Percentiles rank a stretch among this genome's conserved stretches.
Conservation (phyloP, 2,797 vertebrate species). For the Poecilia velifera region DNA sequence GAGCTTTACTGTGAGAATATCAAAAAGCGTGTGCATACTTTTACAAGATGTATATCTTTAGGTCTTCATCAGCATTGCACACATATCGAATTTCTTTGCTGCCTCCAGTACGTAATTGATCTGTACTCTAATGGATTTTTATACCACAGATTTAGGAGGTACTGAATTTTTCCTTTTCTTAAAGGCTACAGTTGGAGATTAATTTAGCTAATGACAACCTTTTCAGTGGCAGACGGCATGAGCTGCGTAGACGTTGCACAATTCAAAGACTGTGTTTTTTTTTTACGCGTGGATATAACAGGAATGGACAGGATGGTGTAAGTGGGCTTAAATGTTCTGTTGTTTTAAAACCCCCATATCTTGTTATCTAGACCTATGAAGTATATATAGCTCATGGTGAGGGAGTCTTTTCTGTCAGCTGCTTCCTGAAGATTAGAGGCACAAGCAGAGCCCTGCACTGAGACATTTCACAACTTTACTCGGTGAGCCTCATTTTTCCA, state of each 20-base stretch:
- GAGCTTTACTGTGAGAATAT: background rate
- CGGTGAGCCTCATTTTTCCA: slow-evolving; percentile 55
- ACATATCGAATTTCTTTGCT: slow-evolving; percentile 50
- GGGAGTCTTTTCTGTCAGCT: slow-evolving; percentile 56
- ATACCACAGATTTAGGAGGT: slow-evolving; percentile 13
- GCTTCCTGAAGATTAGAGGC: slow-evolving; percentile 68
- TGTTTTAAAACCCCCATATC: slow-evolving; percentile 44
- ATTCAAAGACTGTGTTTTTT: slow-evolving; percentile 29
- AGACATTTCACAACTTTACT: slow-evolving; percentile 58
- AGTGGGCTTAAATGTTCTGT: slow-evolving; percentile 19
- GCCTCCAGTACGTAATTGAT: slow-evolving; percentile 22
- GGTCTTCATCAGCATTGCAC: slow-evolving; percentile 27
- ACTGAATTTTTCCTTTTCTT: slow-evolving; percentile 36
- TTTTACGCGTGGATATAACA: slow-evolving; percentile 22
- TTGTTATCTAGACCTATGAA: slow-evolving; percentile 33
- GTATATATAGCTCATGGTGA: slow-evolving; percentile 30
- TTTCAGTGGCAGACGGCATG: slow-evolving; percentile 42
- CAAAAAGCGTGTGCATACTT: background rate
- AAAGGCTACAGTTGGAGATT: slow-evolving; percentile 37
- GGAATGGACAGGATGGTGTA: slow-evolving; percentile 39
- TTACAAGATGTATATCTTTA: background rate
- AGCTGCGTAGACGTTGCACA: slow-evolving; percentile 44
- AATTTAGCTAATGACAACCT: slow-evolving; percentile 44
- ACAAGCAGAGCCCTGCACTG: slow-evolving; percentile 48
- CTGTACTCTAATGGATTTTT: background rate